Percentiles rank a stretch among this genome's conserved stretches.
These are phyloP conservation scores for Lordiphosa clarofinis DNA, from an alignment of 1,140 invertebrate genomes.

Conservation along the genomic window DNA sequence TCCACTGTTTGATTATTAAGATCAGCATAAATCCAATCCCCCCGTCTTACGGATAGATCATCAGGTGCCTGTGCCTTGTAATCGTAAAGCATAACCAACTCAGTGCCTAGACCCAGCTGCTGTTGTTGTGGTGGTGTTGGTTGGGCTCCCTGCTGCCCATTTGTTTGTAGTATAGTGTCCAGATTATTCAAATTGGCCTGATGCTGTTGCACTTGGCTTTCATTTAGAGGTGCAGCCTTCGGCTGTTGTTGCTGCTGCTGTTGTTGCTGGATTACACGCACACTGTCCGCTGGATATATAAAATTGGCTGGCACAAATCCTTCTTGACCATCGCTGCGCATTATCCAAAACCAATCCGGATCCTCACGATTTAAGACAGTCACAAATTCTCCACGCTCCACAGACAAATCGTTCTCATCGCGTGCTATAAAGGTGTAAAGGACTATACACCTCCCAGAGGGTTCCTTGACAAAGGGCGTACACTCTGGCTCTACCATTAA, in stretches of 20 bases:
- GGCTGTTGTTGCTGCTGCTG: constrained; percentile 16
- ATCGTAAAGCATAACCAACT: constrained; percentile 96
- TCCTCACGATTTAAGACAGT: constrained; percentile 96
- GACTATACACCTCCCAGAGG: constrained; percentile 93
- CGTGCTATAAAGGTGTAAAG: constrained; percentile 95
- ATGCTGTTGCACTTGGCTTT: constrained; percentile 43
- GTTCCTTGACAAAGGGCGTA: constrained; percentile 93
- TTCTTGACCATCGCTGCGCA: constrained; percentile 94
- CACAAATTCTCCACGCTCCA: constrained; percentile 95
- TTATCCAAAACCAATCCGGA: constrained; percentile 97
- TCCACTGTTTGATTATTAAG: constrained; percentile 95
- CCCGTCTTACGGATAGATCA: constrained; percentile 92
- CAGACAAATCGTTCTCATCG: constrained; percentile 96
- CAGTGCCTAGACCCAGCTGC: constrained; percentile 82
- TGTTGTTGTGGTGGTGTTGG: constrained; percentile 57
- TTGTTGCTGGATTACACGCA: constrained; percentile 83
- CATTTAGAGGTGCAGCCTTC: constrained; percentile 28
- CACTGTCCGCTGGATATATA: constrained; percentile 92
- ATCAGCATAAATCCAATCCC: constrained; percentile 97
- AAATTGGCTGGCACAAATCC: constrained; percentile 98
- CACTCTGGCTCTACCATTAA: constrained; percentile 80
- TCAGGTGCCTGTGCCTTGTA: constrained; percentile 96
- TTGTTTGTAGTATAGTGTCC: constrained; percentile 19
- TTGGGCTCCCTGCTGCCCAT: no score
- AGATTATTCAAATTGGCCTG: constrained; percentile 58